Evolutionary conservation across 2,113 vertebrate genomes (phyloP), one percentile per base, ranked within the genome.

Genomic region (Oryzias melastigma): DNA sequence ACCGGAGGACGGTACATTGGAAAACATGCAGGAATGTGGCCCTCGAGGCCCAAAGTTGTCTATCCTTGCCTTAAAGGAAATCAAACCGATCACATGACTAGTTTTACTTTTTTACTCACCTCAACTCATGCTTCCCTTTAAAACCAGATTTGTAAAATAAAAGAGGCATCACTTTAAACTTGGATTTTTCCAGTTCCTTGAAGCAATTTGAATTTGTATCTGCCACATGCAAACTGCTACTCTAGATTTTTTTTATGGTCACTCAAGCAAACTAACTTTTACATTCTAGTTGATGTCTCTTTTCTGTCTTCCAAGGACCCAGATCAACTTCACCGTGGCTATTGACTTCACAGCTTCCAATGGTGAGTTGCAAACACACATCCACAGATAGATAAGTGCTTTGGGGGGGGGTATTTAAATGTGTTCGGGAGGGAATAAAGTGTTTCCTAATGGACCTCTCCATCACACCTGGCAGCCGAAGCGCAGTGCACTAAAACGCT

Each of bases 261-360:
- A 47, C 18, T 47, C 6, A 18, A 1, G 45, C 7, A 35, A 35
- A 35, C 8, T 35, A 12, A 35, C 35, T 18, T 46, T 46, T 18
- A 17, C 8, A 7, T 22, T 24, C 43, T 18, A 41, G 17, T 17
- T 73, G 71, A 77, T 20, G 76, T 20, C 80, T 20, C 75, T 14
- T 77, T 91, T 86, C 91, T 90, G 66, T 91, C 84, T 88, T 88
- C 20, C 85, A 71, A 99, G 97, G 85, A 99, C 96, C 0, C 97
- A 99, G 90, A 99, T 99, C 85, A 99, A 99, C 93, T 99, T 99
- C 90, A 99, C 97, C 8, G 96, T 98, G 52, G 97, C 97, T 74
- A 99, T 99, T 86, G 97, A 99, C 89, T 99, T 99, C 89, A 99
- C 97, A 68, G 96, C 97, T 73, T 99, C 97, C 58, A 99, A 99